Conservation (phyloP, 2,888 invertebrate species). For the Byasa hedistus region DNA sequence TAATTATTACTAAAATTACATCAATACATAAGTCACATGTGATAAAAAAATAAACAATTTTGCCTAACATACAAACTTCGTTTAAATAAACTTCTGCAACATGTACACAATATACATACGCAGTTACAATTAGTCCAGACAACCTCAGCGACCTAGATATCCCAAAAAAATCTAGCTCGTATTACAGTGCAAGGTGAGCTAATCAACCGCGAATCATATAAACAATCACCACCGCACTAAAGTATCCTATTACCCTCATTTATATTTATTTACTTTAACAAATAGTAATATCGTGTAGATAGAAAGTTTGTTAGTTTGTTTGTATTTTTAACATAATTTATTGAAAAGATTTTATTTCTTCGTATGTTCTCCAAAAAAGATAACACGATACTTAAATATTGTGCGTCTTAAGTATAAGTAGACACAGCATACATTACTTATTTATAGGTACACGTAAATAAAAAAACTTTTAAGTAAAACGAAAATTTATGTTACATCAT, state of each 20-base stretch:
- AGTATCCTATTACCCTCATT: slow-evolving; percentile 45
- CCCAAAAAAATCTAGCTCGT: slow-evolving; percentile 28
- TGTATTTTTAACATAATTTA: neutral
- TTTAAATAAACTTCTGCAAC: neutral
- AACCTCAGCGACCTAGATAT: slow-evolving; percentile 25
- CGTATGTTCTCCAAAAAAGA: no score
- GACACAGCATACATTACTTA: no score
- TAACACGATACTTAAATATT: no score
- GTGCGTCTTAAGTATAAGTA: no score
- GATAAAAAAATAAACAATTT: slow-evolving; percentile 6
- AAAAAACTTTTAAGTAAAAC: no score
- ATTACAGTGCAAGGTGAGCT: slow-evolving; percentile 25
- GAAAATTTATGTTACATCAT: no score
- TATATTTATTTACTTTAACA: slow-evolving; percentile 40
- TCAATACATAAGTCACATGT: neutral
- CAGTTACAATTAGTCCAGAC: slow-evolving; percentile 18
- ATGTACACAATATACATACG: slow-evolving; percentile 16
- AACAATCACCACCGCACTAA: slow-evolving; percentile 44
- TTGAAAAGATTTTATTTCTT: neutral
- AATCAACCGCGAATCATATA: slow-evolving; percentile 32
- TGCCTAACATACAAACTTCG: neutral
- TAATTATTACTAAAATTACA: no score
- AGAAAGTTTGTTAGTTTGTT: neutral
- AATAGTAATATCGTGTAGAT: neutral
- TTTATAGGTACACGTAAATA: no score